Evolutionary conservation across 2,888 invertebrate species (phyloP).

Genomic region (Tetheella fluctuosa): DNA sequence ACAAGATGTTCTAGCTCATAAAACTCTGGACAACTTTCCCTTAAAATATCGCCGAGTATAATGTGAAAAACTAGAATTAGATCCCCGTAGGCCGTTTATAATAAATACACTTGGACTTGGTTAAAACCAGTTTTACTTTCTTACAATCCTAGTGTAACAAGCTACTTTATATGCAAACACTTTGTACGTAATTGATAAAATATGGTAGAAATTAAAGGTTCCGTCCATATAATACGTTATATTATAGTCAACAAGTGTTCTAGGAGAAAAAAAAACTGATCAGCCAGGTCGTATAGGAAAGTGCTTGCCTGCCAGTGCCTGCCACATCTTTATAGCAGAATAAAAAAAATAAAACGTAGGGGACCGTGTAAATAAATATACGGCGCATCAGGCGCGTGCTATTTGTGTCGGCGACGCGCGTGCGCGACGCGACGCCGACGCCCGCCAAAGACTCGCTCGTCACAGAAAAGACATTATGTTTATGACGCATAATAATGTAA

Average conservation of each 20-base stretch:
- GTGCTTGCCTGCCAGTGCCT: constrained; percentile 20
- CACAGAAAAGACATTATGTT: constrained; percentile 41
- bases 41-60: no score
- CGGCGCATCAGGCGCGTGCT: constrained; percentile 55
- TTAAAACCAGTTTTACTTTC: constrained; percentile 8
- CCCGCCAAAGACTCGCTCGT: constrained; percentile 33
- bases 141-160: not conserved
- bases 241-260: not conserved
- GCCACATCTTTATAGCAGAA: constrained; percentile 42
- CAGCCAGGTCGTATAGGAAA: not conserved
- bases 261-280: not conserved
- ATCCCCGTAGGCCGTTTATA: not conserved
- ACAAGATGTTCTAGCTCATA: no score
- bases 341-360: constrained; percentile 54
- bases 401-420: constrained; percentile 69
- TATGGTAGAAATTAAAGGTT: not conserved
- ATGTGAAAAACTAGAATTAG: not conserved
- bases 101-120: not conserved
- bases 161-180: constrained; percentile 5
- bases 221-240: not conserved
- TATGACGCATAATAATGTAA: constrained; percentile 8
- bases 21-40: no score
- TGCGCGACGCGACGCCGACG: constrained; percentile 46
- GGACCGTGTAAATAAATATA: constrained; percentile 70
- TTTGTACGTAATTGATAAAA: not conserved